Evolutionary conservation across 2,888 invertebrate genomes (phyloP).

Genomic region (Sympetrum striolatum): DNA sequence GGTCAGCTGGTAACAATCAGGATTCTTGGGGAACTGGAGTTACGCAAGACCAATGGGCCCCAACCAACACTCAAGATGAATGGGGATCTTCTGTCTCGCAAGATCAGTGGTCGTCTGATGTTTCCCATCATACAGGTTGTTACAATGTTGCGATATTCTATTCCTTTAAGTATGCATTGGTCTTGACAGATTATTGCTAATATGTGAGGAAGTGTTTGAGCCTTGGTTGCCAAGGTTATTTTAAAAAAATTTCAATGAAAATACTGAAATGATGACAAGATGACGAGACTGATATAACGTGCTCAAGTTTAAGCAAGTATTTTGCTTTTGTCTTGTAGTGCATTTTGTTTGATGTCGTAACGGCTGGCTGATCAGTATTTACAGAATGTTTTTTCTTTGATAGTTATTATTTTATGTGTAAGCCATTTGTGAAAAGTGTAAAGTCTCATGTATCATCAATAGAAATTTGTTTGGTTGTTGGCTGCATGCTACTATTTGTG

Average conservation of each 20-base stretch:
- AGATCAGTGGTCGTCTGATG: constrained; percentile 17
- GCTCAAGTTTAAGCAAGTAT: constrained; percentile 6
- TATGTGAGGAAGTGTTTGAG: too few relatives aligned
- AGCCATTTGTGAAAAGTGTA: too few relatives aligned
- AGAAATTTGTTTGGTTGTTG: too few relatives aligned
- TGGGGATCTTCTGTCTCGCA: not conserved
- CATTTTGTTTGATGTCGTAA: not conserved
- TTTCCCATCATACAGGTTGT: constrained; percentile 5
- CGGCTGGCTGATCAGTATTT: constrained; percentile 2
- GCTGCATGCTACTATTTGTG: too few relatives aligned
- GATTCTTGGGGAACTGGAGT: constrained; percentile 10
- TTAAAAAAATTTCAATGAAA: not conserved
- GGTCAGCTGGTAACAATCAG: constrained; percentile 17
- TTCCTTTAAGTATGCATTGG: not conserved
- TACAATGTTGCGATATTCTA: not conserved
- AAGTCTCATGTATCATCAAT: too few relatives aligned
- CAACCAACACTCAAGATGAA: not conserved
- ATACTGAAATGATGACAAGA: constrained; percentile 22
- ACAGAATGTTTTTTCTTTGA: not conserved
- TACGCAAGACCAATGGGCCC: not conserved
- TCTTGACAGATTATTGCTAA: too few relatives aligned
- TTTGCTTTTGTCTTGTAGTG: not conserved
- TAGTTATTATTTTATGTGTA: too few relatives aligned
- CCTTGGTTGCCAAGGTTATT: too few relatives aligned
- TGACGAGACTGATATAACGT: constrained; percentile 79